Evolutionary conservation across 2,888 invertebrate species (phyloP), one percentile per base, ranked within the genome.

Genomic region (Leptopilina drosophilae): DNA sequence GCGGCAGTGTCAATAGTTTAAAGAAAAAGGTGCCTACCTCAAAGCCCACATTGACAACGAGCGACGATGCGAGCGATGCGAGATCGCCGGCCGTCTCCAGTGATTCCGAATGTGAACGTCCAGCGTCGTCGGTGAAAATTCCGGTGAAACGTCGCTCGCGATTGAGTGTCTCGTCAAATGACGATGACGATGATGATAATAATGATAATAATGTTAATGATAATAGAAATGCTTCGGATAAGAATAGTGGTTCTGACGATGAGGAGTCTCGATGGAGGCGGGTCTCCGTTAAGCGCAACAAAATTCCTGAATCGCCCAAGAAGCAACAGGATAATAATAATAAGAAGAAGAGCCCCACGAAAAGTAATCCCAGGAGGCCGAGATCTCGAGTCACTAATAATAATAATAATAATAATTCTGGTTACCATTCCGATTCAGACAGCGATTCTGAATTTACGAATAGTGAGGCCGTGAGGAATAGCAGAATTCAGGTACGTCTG

Each of bases 1-100:
- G 85, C 40, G 80, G 82, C 40, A 80, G 82, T 53, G 80, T 81
- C 33, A 49, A 78, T n/a, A 83, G 85, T 81, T 80, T 86, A 88
- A 88, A 91, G 91, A 89, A 91, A 90, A 92, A 91, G 92, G 90
- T 88, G 90, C 91, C 88, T 89, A 90, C 91, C 89, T 92, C 92
- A 76, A 88, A 89, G 76, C 89, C 91, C 42, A 92, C 91, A 64
- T 88, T 90, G 40, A 88, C 89, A 49, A 89, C 90, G 12, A 90
- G 90, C 69, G 92, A 93, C 82, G 92, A 92, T 53, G 91, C 91
- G 20, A 89, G 92, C 80, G 89, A 89, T 64, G 85, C 87, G 53
- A 86, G 85, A 84, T 89, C 83, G 78, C 89, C 76, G 7, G 85
- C 81, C 5, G 87, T 75, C 40, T 88, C 91, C 12, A 92, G 92